Percentiles rank a stretch among this genome's conserved stretches.
Evolutionary conservation across 2,113 vertebrate species (phyloP).

Genomic region (Andinoacara biseriatus): DNA sequence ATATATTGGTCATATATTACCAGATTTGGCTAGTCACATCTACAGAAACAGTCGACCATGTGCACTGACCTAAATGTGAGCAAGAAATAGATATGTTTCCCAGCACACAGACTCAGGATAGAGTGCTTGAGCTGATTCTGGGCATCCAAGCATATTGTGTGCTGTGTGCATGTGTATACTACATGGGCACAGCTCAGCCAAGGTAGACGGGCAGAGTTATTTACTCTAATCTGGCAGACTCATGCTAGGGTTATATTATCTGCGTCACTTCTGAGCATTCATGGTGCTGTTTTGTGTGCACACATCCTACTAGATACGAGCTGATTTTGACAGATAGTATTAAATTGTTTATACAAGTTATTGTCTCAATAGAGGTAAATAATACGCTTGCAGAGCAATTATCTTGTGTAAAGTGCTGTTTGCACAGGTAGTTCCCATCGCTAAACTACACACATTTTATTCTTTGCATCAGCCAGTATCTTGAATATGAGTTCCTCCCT

Average conservation of each 20-base stretch:
- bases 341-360: not conserved
- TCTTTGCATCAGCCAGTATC: not conserved
- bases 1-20: too few relatives aligned
- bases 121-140: not conserved
- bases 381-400: not conserved
- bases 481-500: too few relatives aligned
- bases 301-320: not conserved
- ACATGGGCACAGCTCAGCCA: too few relatives aligned
- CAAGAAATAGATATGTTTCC: not conserved
- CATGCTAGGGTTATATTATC: not conserved
- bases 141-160: not conserved
- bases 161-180: too few relatives aligned
- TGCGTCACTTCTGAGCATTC: too few relatives aligned
- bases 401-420: not conserved
- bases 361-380: not conserved
- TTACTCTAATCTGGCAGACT: too few relatives aligned
- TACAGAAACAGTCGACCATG: not conserved
- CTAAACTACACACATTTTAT: not conserved
- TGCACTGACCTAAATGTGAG: not conserved
- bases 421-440: not conserved
- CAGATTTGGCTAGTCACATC: not conserved
- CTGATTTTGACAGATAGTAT: not conserved
- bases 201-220: too few relatives aligned
- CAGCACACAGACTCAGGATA: not conserved
- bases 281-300: not conserved